Percentiles rank a stretch among this genome's conserved stretches.
phyloP scores from a whole-genome alignment of 2,113 vertebrate genomes.

The Mesitornis unicolor region DNA sequence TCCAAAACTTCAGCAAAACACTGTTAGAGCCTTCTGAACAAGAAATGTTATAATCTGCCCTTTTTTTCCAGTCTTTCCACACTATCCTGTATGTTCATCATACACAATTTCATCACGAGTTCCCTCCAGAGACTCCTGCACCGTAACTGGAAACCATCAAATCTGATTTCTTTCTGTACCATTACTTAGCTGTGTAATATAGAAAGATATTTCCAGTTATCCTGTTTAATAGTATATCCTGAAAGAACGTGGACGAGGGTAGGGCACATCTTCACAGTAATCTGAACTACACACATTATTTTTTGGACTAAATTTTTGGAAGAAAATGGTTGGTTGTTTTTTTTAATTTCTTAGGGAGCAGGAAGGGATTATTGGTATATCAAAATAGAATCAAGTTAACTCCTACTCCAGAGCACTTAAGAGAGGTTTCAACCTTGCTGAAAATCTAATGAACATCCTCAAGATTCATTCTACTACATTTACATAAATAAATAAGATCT shows the following conservation, averaged over 20 bases:
- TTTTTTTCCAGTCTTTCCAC: not conserved
- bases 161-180: not conserved
- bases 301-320: not conserved
- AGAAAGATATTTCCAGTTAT: not conserved
- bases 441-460: not conserved
- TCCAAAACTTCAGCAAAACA: not conserved
- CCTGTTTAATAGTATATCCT: not conserved
- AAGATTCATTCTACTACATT: not conserved
- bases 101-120: not conserved
- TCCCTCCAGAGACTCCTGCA: not conserved
- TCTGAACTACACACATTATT: not conserved
- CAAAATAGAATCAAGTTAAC: not conserved
- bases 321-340: not conserved
- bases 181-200: not conserved
- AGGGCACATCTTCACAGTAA: not conserved
- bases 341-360: not conserved
- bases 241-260: not conserved
- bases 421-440: not conserved
- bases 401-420: not conserved
- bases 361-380: not conserved
- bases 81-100: not conserved
- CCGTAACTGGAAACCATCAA: not conserved
- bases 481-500: not conserved
- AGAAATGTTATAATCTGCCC: not conserved
- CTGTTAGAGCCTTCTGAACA: not conserved